phyloP scores from a whole-genome alignment of 1,140 invertebrate species.

The Ctenoplectra terminalis region DNA sequence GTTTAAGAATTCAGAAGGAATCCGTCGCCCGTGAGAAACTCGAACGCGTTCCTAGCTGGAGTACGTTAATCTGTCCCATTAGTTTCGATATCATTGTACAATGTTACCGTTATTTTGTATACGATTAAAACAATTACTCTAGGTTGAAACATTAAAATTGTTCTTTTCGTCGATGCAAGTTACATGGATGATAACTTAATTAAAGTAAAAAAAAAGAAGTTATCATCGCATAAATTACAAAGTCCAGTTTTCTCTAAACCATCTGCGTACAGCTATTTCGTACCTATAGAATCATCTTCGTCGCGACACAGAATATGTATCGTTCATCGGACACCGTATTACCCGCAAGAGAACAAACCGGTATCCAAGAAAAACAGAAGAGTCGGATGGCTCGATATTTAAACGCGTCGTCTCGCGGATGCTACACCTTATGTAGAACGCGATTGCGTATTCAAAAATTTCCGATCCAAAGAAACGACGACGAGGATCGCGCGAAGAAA shows the following conservation, averaged over 20 bases:
- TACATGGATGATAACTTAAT: too few relatives aligned
- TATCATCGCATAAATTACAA: too few relatives aligned
- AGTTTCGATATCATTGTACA: background rate
- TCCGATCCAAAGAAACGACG: conserved; percentile 17
- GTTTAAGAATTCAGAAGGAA: conserved; percentile 15
- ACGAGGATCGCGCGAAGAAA: background rate
- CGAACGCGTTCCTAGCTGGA: background rate
- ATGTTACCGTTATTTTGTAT: background rate
- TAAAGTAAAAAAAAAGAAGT: too few relatives aligned
- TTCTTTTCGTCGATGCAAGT: too few relatives aligned
- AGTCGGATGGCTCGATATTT: conserved; percentile 5
- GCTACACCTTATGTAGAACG: background rate
- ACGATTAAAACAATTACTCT: background rate
- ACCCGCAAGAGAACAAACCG: background rate
- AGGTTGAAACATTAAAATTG: too few relatives aligned
- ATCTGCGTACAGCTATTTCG: too few relatives aligned
- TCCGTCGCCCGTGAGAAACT: background rate
- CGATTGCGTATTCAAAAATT: conserved; percentile 26
- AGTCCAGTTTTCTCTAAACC: too few relatives aligned
- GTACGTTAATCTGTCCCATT: background rate
- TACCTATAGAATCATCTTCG: too few relatives aligned
- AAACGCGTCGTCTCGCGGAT: background rate
- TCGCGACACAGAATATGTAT: background rate
- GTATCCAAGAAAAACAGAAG: background rate
- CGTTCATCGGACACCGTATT: background rate